These are phyloP conservation scores for Paracentrotus lividus DNA, from an alignment of 53 echinoderm and acorn worm species.

Conservation along the genomic window DNA sequence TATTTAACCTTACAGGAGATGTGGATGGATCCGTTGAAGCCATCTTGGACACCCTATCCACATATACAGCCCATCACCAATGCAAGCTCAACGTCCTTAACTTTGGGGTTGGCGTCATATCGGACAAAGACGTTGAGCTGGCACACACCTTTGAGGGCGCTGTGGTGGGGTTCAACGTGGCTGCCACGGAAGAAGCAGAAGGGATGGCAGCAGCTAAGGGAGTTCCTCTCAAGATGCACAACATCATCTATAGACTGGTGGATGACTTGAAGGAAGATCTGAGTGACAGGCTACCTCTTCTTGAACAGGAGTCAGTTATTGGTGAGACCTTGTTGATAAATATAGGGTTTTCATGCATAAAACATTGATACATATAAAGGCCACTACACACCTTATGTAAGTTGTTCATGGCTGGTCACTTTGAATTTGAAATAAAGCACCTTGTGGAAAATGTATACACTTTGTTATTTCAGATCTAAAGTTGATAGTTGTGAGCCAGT, in stretches of 20 bases:
- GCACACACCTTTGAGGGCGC: conserved; percentile 87
- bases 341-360: too few species aligned
- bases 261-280: conserved; percentile 93
- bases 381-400: too few species aligned
- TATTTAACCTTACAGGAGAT: conserved; percentile 86
- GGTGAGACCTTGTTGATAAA: conserved; percentile 70
- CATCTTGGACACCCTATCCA: conserved; percentile 89
- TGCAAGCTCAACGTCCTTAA: conserved; percentile 90
- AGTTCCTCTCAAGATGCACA: conserved; percentile 87
- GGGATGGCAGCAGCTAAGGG: conserved; percentile 76
- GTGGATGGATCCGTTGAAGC: conserved; percentile 99
- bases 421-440: too few species aligned
- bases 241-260: conserved; percentile 88
- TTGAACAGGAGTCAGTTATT: conserved; percentile 75
- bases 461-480: too few species aligned
- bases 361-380: too few species aligned
- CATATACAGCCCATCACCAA: conserved; percentile 87
- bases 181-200: conserved; percentile 73
- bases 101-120: conserved; percentile 91
- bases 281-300: conserved; percentile 78
- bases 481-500: too few species aligned
- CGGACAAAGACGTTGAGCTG: conserved; percentile 93
- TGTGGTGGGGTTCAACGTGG: conserved; percentile 93
- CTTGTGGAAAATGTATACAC: too few species aligned
- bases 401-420: too few species aligned